Evolutionary conservation across 2,888 invertebrate species (phyloP), one percentile per base, ranked within the genome.

Genomic region (Sialis fuliginosa): DNA sequence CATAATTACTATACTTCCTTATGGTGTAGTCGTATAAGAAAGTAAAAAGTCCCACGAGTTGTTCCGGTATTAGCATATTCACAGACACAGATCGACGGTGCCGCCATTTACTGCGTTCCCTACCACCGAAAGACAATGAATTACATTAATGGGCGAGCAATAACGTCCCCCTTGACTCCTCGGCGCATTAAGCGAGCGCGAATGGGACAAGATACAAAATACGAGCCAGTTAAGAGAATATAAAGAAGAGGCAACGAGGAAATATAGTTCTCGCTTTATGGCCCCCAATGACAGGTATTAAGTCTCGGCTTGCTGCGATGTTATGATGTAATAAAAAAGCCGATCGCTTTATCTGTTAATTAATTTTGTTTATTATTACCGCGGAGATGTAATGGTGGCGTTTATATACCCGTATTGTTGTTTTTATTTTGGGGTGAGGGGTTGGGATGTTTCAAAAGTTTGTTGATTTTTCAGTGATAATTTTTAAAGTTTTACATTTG

Each of bases 161-260:
- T 51, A 62, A 60, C 61, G 59, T 59, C 59, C 61, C 60, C 59
- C 58, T 56, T 59, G 60, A 58, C 60, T 59, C 56, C 60, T 56
- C 8, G 57, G 56, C 57, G 56, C 62, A 62, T 64, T 63, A 64
- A 61, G 56, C 59, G 60, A 60, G 59, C 60, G 57, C 55, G 62
- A 63, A 63, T 60, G 62, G 61, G 62, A 62, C 61, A 59, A 58
- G 60, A 56, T 54, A 60, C 60, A 57, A 64, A 61, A 63, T 64
- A 63, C 62, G 63, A 61, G 62, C 61, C 61, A 60, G 60, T 62
- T 62, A 62, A 61, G 62, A 60, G 62, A 61, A 62, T 63, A 62
- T 62, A 63, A 62, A 63, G 62, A 60, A 59, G 50, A 39, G 22
- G 10, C 42, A 10, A 31, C 22, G 13, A 31, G 22, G 22, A 31